Base-by-base conservation (phyloP, 2,888 invertebrate genomes). In the Hetaerina titia region DNA sequence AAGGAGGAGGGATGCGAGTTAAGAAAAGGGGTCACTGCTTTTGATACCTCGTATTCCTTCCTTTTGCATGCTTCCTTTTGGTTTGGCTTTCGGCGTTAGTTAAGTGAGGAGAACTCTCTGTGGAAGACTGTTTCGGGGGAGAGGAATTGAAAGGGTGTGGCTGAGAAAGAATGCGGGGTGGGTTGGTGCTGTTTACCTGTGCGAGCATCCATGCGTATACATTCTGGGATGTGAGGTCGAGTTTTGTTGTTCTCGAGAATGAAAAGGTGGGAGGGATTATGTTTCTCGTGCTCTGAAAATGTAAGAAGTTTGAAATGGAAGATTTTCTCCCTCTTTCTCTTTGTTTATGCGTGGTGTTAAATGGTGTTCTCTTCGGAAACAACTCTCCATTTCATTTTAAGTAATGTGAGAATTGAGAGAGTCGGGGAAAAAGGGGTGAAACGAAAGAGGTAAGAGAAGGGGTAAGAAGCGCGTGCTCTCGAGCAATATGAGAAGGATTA, bases 11-110 rank as follows among this genome's bases (percentile, higher is more conserved):
- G n/a, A 31, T 22, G 31, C 22, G 4, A 81, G 81, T 31, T 81
- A 81, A 81, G 81, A 81, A 81, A 81, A 81, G 69, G 69, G 92
- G 92, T 74, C 69, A 45, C 45, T 22, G 92, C 92, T 92, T 92
- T 92, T 92, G 92, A 92, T 92, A 92, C 92, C 17, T 92, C 92
- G 74, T 69, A n/a, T 64, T 92, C 92, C 69, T 69, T 92, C 56
- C 69, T 92, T 69, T 92, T 92, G 69, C 92, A 22, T 31, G 31
- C 64, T 92, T 60, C 63, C 63, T 90, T 9, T 81, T 45, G 69
- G 92, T 74, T 81, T 92, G 69, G 64, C 45, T 74, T 92, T 92
- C 92, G 45, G 69, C 45, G 92, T 45, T n/a, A 69, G 45, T 74
- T 92, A 92, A 92, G 92, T 64, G 69, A 63, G 56, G 31, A 69